Base-by-base conservation (phyloP, 2,113 vertebrate genomes). In the Zosterops pallidus region DNA sequence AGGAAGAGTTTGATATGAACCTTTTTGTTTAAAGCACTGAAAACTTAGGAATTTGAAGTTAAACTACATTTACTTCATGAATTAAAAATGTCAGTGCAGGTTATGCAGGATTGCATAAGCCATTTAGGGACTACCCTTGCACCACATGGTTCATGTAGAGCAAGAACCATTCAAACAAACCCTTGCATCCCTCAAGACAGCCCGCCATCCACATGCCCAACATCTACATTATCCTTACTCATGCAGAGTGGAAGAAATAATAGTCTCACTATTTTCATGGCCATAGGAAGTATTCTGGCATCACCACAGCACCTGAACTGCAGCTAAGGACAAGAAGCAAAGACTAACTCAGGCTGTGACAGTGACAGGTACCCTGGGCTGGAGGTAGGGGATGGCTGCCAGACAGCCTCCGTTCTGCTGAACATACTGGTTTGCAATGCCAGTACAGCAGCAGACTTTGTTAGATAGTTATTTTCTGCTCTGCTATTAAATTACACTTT, bases 1-100 rank as follows among this genome's bases (percentile, higher is more conserved):
- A 89, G 64, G 75, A 94, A 80, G 49, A 92, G 53, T 88, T 93
- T 92, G 29, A 77, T 89, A 88, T 8, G 86, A 96, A 88, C 35
- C 64, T 67, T 79, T 57, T 80, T 82, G 62, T 83, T 72, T 47
- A 93, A 87, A 91, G 71, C 57, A 42, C 19, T 64, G 72, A 37
- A 88, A 96, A 82, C 47, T 81, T 28, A 5, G 12, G 11, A 79
- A 67, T 74, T 2, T 59, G 28, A 90, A 86, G 86, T 63, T 65
- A 59, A 39, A 68, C 50, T 42, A 49, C 22, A 2, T 69, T 47
- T 83, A 69, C 47, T 55, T 47, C 2, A 89, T 14, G 3, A 78
- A 80, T 81, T 74, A 4, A 64, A 95, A 75, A 71, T 2, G 11
- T 52, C 56, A 59, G 11, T 7, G 23, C 6, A 78, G 35, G 53